Percentiles rank a stretch among this genome's conserved stretches.
phyloP scores from a whole-genome alignment of 2,113 vertebrate genomes.

The Saccopteryx leptura region DNA sequence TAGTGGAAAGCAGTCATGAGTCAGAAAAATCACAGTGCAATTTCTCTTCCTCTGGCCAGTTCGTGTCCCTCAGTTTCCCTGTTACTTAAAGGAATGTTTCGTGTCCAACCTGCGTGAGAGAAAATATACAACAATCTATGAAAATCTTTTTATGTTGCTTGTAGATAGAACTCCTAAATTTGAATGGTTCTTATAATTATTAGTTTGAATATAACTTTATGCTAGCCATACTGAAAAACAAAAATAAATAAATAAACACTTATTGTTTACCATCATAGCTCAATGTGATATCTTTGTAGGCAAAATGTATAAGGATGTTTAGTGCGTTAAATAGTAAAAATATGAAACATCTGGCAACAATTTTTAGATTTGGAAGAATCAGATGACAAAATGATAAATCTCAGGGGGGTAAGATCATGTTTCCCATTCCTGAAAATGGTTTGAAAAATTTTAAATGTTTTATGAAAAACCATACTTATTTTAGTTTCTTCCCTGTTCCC shows the following conservation, averaged over 20 bases:
- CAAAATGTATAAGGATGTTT: slow-evolving; percentile 58
- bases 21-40: background rate
- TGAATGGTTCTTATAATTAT: background rate
- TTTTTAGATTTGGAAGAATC: slow-evolving; percentile 67
- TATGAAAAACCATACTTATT: slow-evolving; percentile 50
- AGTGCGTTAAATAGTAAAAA: slow-evolving; percentile 58
- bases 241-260: slow-evolving; percentile 40
- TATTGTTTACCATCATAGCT: slow-evolving; percentile 41
- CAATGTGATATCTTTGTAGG: slow-evolving; percentile 46
- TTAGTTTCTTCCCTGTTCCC: background rate
- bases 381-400: slow-evolving; percentile 65
- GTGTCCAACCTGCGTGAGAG: background rate
- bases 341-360: slow-evolving; percentile 70
- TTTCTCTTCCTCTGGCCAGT: background rate
- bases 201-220: slow-evolving; percentile 41
- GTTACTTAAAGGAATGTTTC: background rate
- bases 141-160: slow-evolving; percentile 28
- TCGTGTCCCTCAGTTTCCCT: slow-evolving; percentile 15
- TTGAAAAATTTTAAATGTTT: slow-evolving; percentile 38
- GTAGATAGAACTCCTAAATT: background rate
- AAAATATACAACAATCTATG: background rate
- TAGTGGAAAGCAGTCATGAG: background rate
- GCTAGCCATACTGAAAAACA: slow-evolving; percentile 14
- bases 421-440: slow-evolving; percentile 50
- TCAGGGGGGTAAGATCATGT: slow-evolving; percentile 49